Conservation (phyloP, 1,140 invertebrate genomes). For the Brachionus calyciflorus region DNA sequence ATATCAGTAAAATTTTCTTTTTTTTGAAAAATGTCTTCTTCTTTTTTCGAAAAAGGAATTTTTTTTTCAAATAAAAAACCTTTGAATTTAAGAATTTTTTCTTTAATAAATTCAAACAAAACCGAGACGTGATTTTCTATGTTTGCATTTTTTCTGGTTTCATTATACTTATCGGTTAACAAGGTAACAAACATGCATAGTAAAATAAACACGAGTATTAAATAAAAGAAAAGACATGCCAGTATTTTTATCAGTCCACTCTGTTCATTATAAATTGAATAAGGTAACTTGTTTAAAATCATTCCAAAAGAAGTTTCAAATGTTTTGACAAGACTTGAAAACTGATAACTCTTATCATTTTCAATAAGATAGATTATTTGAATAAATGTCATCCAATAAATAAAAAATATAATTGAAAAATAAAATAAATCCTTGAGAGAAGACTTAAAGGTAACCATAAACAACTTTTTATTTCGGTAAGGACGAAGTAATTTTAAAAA, state of each 20-base stretch:
- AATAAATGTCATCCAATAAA: not conserved
- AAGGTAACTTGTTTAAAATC: constrained; percentile 34
- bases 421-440: not conserved
- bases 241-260: not conserved
- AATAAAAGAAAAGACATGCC: not conserved
- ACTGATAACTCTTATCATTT: not conserved
- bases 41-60: no score
- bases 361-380: not conserved
- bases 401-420: constrained; percentile 11
- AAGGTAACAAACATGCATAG: not conserved
- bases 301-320: constrained; percentile 12
- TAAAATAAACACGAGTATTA: not conserved
- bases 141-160: no score
- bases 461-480: constrained; percentile 5
- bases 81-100: no score
- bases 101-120: no score
- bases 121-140: not conserved
- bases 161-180: not conserved
- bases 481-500: constrained; percentile 37
- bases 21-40: no score
- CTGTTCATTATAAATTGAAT: not conserved
- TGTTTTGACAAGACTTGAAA: not conserved
- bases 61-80: no score
- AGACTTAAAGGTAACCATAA: not conserved
- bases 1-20: no score